phyloP scores from a whole-genome alignment of 2,888 invertebrate species.

The Marronus borbonicus region DNA sequence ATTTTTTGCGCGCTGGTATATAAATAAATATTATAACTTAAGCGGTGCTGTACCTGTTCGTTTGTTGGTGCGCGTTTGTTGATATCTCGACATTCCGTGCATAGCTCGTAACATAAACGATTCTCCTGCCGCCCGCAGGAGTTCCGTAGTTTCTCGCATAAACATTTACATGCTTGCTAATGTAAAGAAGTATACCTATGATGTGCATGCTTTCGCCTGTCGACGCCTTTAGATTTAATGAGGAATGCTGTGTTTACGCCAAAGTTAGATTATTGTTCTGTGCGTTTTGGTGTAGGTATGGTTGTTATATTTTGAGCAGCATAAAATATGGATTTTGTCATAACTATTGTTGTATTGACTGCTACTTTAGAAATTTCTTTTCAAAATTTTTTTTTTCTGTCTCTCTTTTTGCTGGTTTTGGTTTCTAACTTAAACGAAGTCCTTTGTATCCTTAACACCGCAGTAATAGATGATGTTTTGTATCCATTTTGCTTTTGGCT shows the following conservation, averaged over 20 bases:
- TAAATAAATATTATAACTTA: conserved; percentile 33
- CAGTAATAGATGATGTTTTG: too few species aligned
- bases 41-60: conserved; percentile 26
- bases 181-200: neutral
- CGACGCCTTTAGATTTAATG: neutral
- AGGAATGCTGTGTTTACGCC: conserved; percentile 11
- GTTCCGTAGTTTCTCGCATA: conserved; percentile 16
- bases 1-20: neutral
- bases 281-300: neutral
- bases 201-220: neutral
- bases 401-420: too few species aligned
- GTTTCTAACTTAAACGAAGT: too few species aligned
- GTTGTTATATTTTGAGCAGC: neutral
- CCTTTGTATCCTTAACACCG: too few species aligned
- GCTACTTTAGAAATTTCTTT: too few species aligned
- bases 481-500: too few species aligned
- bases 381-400: too few species aligned
- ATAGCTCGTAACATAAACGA: conserved; percentile 24
- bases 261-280: neutral
- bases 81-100: conserved; percentile 29
- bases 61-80: conserved; percentile 18
- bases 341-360: neutral
- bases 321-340: neutral
- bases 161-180: conserved; percentile 13
- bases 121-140: conserved; percentile 7